Evolutionary conservation across 2,888 invertebrate genomes (phyloP).

Genomic region (Eupeodes latifasciatus): DNA sequence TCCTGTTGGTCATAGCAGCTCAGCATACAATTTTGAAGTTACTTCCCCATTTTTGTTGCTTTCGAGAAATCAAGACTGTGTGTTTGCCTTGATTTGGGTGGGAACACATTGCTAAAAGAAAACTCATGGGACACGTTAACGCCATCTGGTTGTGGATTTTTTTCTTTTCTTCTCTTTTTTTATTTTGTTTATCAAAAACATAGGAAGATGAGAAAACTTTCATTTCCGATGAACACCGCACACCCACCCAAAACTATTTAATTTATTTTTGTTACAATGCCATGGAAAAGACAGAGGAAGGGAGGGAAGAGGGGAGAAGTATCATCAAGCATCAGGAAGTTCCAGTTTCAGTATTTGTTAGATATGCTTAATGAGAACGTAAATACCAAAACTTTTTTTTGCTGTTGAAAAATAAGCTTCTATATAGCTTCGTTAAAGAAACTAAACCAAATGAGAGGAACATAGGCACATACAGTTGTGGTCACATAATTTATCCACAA

Average conservation of each 20-base stretch:
- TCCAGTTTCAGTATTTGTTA: slow-evolving; percentile 29
- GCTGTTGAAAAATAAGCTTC: slow-evolving; percentile 27
- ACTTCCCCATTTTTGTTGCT: slow-evolving; percentile 51
- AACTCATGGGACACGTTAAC: slow-evolving; percentile 43
- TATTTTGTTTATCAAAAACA: slow-evolving; percentile 7
- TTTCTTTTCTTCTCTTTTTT: background rate
- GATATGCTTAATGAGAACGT: slow-evolving; percentile 70
- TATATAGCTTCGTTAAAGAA: slow-evolving; percentile 11
- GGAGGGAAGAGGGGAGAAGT: background rate
- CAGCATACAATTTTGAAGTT: slow-evolving; percentile 48
- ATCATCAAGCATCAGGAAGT: background rate
- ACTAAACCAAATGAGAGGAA: background rate
- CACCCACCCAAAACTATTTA: slow-evolving; percentile 67
- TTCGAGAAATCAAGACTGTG: background rate
- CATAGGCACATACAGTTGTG: too few relatives aligned
- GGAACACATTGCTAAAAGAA: background rate
- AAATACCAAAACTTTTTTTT: slow-evolving; percentile 61
- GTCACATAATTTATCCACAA: too few relatives aligned
- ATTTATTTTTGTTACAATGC: slow-evolving; percentile 60
- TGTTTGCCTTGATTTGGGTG: slow-evolving; percentile 24
- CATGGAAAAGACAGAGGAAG: background rate
- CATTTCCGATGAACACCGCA: slow-evolving; percentile 60
- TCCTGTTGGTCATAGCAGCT: slow-evolving; percentile 37
- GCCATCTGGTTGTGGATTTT: slow-evolving; percentile 53
- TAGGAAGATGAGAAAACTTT: slow-evolving; percentile 64